Base-by-base conservation (phyloP, 2,113 vertebrate genomes). In the Pollachius pollachius region DNA sequence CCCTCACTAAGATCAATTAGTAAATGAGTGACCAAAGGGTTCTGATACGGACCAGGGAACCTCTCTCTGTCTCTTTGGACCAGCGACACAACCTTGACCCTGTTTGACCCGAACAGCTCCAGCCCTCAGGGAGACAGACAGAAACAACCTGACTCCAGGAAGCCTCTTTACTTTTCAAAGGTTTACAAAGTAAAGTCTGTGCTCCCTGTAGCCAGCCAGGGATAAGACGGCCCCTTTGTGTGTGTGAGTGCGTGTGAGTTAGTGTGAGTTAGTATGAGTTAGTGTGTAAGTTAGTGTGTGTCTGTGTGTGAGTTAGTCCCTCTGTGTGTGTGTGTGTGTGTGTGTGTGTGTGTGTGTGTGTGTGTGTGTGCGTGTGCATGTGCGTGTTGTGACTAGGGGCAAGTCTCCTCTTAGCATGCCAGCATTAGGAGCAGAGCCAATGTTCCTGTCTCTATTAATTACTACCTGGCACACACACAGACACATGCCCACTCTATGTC, bases 391-490 rank as follows among this genome's bases (percentile, higher is more conserved):
- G 23, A 52, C 68, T 79, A 72, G 72, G 67, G 73, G 64, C 70
- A 70, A 21, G 78, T 75, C 75, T 76, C 71, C 73, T 76, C 30
- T 68, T 71, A 68, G 71, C 64, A 81, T 79, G 81, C 87, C 76
- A 85, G 80, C 84, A 19, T 82, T 81, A 78, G 85, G 12, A 71
- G 74, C 79, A 84, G 62, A 86, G 78, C 78, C 76, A 83, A 79
- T 87, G 87, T 89, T 90, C 87, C 78, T 78, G 88, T 89, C 90
- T 87, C 87, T 90, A 84, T 86, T 89, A 91, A 92, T 90, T 89
- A 90, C 85, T 72, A 84, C 80, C 76, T 71, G 71, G 80, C 61
- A 71, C 30, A 52, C 17, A 34, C 21, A 65, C 62, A 56, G 74
- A 72, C 52, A 18, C 16, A 65, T n/a, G n/a, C 54, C 3, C 54